phyloP scores from a whole-genome alignment of 2,888 invertebrate genomes.

The Chrysopilus asiliformis region DNA sequence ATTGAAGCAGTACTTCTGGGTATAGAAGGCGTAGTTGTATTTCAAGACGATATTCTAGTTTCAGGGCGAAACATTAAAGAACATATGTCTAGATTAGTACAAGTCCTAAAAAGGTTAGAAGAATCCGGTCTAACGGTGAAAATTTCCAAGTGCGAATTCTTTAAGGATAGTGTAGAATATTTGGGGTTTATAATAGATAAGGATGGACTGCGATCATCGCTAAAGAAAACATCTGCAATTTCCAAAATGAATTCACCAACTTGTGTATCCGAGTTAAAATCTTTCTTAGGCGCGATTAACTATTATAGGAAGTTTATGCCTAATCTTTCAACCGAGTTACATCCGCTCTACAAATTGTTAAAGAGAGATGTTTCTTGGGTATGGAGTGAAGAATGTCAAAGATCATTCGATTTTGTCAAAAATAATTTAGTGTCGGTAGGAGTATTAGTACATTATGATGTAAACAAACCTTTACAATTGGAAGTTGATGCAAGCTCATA shows the following conservation, averaged over 20 bases:
- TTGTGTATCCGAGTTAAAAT: constrained; percentile 15
- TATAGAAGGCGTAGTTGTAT: constrained; percentile 18
- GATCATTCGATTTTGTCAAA: constrained; percentile 16
- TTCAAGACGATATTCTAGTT: constrained; percentile 23
- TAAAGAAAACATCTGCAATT: constrained; percentile 21
- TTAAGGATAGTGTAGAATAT: constrained; percentile 18
- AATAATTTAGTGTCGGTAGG: background rate
- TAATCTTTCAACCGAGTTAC: constrained; percentile 11
- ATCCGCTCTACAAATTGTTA: constrained; percentile 14
- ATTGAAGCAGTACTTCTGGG: constrained; percentile 21
- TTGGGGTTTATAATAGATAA: constrained; percentile 21
- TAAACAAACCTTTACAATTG: constrained; percentile 10
- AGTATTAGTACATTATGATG: constrained; percentile 15
- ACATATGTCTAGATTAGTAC: constrained; percentile 17
- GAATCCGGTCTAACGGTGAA: constrained; percentile 20
- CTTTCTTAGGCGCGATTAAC: constrained; percentile 20
- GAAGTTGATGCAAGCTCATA: constrained; percentile 15
- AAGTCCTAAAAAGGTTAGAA: constrained; percentile 17
- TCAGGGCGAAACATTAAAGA: constrained; percentile 17
- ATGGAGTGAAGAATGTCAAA: constrained; percentile 15
- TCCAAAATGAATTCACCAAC: constrained; percentile 13
- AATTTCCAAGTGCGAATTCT: constrained; percentile 20
- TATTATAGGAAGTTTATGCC: too few relatives aligned
- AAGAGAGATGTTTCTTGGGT: constrained; percentile 12
- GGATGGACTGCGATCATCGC: constrained; percentile 21